Evolutionary conservation across 2,113 vertebrate genomes (phyloP).

Genomic region (Cisticola juncidis): DNA sequence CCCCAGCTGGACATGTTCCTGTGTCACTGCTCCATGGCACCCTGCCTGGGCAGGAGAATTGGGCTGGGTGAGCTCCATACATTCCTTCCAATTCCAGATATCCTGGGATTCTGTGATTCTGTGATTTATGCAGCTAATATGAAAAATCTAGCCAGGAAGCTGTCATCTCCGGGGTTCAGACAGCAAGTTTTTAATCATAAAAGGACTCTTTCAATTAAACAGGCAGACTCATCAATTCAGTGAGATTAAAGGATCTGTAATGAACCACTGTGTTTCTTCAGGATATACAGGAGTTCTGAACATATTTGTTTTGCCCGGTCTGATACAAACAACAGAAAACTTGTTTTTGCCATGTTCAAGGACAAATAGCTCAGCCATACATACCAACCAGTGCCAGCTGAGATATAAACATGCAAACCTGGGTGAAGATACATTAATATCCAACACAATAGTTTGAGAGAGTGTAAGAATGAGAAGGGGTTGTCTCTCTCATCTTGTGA

Average conservation of each 20-base stretch:
- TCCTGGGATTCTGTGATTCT: neutral
- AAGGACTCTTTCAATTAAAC: neutral
- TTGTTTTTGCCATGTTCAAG: neutral
- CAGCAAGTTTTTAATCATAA: neutral
- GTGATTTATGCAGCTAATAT: neutral
- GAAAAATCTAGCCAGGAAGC: neutral
- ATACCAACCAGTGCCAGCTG: neutral
- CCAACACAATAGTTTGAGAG: neutral
- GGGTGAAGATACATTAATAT: neutral
- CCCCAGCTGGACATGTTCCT: neutral
- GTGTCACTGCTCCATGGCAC: neutral
- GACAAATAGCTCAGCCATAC: neutral
- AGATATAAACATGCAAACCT: neutral
- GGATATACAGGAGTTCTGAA: neutral
- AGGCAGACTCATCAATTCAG: neutral
- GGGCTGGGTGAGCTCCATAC: neutral
- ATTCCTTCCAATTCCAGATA: rapidly evolving
- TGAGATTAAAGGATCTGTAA: neutral
- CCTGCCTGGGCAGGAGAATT: neutral
- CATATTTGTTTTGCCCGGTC: neutral
- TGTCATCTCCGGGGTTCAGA: neutral
- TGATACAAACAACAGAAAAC: neutral
- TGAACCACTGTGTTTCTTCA: neutral
- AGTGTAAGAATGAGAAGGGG: neutral
- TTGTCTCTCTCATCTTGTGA: rapidly evolving